These are phyloP conservation scores for Fopius arisanus DNA, from an alignment of 1,140 invertebrate genomes.

Conservation along the genomic window DNA sequence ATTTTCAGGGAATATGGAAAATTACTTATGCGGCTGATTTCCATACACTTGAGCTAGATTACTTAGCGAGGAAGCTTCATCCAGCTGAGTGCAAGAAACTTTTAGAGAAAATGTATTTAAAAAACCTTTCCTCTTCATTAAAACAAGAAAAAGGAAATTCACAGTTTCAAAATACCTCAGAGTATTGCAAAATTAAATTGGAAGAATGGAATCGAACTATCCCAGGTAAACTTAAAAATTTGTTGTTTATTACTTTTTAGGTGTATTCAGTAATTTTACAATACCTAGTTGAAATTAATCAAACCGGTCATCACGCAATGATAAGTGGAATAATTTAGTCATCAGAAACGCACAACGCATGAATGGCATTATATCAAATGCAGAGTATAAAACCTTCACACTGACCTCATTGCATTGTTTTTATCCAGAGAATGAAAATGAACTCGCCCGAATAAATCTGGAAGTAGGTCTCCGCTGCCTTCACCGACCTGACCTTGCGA, in stretches of 20 bases:
- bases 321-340: too few relatives aligned
- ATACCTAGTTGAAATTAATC: too few relatives aligned
- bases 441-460: slow-evolving; percentile 19
- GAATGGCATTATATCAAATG: too few relatives aligned
- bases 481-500: slow-evolving; percentile 31
- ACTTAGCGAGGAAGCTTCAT: slow-evolving; percentile 30
- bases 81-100: slow-evolving; percentile 32
- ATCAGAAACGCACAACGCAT: too few relatives aligned
- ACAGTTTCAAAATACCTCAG: slow-evolving; percentile 2
- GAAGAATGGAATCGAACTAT: slow-evolving; percentile 31
- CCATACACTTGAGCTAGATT: slow-evolving; percentile 24
- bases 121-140: slow-evolving; percentile 7
- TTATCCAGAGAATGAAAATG: slow-evolving; percentile 20
- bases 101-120: slow-evolving; percentile 30
- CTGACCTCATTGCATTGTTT: too few relatives aligned
- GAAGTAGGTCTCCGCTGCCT: slow-evolving; percentile 7
- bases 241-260: not conserved
- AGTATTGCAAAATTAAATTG: slow-evolving; percentile 31
- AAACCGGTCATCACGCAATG: too few relatives aligned
- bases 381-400: too few relatives aligned
- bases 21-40: slow-evolving; percentile 25
- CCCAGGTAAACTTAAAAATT: slow-evolving; percentile 23
- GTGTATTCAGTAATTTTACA: not conserved
- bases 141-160: slow-evolving; percentile 4
- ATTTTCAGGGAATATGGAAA: slow-evolving; percentile 22